Conservation (phyloP, 23 tunicate species). For the Styela clava region DNA sequence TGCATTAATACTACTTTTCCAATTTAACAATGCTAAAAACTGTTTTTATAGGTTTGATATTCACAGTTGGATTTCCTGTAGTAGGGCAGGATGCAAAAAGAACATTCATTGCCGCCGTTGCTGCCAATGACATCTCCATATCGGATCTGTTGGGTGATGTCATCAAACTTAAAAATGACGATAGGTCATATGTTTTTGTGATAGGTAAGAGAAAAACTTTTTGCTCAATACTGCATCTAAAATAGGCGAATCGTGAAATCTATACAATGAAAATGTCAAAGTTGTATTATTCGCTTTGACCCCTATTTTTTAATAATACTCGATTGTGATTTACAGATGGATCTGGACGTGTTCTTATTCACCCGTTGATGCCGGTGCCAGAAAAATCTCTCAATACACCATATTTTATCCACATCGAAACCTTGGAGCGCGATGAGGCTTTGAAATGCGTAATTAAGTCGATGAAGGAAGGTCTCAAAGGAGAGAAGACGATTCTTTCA, state of each 20-base stretch:
- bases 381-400: not conserved
- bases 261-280: not conserved
- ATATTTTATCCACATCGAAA: slow-evolving; percentile 24
- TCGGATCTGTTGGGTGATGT: slow-evolving; percentile 28
- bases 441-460: slow-evolving; percentile 34
- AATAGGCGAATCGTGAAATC: too few relatives aligned
- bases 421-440: slow-evolving; percentile 32
- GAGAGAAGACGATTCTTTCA: slow-evolving; percentile 11
- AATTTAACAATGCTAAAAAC: too few relatives aligned
- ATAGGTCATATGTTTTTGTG: slow-evolving; percentile 36
- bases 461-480: slow-evolving; percentile 31
- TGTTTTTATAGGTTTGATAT: slow-evolving; percentile 44
- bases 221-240: not conserved
- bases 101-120: slow-evolving; percentile 29
- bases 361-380: slow-evolving; percentile 49
- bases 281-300: not conserved
- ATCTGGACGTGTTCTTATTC: slow-evolving; percentile 40
- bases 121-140: slow-evolving; percentile 38
- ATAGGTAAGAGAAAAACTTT: slow-evolving; percentile 25
- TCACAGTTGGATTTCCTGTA: slow-evolving; percentile 39
- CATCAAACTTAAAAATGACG: slow-evolving; percentile 25
- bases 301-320: not conserved
- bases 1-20: too few relatives aligned
- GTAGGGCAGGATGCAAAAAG: not conserved
- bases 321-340: slow-evolving; percentile 29